Evolutionary conservation across 2,888 invertebrate genomes (phyloP).

Genomic region (Embidobia sp.): DNA sequence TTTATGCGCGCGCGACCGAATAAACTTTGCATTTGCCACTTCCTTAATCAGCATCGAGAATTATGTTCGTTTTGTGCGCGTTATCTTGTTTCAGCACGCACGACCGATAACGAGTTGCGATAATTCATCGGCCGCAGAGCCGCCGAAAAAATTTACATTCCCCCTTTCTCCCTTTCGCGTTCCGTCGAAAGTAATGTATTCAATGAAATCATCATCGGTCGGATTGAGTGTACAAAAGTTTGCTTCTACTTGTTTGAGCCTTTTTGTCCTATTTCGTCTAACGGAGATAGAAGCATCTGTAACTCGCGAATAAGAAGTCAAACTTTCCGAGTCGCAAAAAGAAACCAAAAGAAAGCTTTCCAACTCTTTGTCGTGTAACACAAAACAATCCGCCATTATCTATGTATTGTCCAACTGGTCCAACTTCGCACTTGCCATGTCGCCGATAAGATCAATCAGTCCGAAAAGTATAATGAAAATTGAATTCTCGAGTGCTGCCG

Average conservation of each 20-base stretch:
- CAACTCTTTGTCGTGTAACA: constrained; percentile 25
- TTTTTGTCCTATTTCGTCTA: constrained; percentile 18
- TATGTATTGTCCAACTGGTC: constrained; percentile 28
- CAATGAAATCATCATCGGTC: constrained; percentile 34
- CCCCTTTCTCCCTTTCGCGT: constrained; percentile 16
- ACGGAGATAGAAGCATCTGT: constrained; percentile 35
- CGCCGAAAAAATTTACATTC: constrained; percentile 18
- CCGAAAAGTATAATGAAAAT: constrained; percentile 41
- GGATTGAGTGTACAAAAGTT: constrained; percentile 40
- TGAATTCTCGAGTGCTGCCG: constrained; percentile 30
- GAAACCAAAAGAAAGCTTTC: constrained; percentile 47
- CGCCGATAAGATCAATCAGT: constrained; percentile 41
- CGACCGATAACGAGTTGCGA: constrained; percentile 6
- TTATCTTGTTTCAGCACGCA: constrained; percentile 31
- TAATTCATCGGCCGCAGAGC: constrained; percentile 14
- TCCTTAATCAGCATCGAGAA: constrained; percentile 50
- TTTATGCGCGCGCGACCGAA: constrained; percentile 34
- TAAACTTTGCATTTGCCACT: constrained; percentile 51
- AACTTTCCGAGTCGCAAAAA: constrained; percentile 39
- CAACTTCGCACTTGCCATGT: constrained; percentile 15
- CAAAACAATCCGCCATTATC: constrained; percentile 50
- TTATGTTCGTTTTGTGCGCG: constrained; percentile 28
- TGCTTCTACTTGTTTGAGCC: constrained; percentile 39
- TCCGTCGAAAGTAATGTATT: constrained; percentile 46
- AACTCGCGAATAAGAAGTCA: constrained; percentile 39